Conservation (phyloP, 2,113 vertebrate species). For the Chunga burmeisteri region DNA sequence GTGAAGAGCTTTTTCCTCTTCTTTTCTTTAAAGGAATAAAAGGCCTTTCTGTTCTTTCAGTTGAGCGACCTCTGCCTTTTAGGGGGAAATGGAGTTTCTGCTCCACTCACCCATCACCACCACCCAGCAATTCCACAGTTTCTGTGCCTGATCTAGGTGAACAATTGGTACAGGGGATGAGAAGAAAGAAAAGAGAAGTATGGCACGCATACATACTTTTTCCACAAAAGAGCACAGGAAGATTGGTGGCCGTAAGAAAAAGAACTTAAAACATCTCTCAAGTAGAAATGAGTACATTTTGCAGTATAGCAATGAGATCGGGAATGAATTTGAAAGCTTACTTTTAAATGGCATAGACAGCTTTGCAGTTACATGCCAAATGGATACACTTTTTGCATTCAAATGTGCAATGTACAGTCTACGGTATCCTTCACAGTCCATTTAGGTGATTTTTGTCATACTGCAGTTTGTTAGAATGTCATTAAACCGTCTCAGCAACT, state of each 20-base stretch:
- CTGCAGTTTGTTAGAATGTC: neutral
- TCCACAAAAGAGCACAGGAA: neutral
- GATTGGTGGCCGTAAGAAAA: neutral
- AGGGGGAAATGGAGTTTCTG: conserved; percentile 26
- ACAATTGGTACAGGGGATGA: neutral
- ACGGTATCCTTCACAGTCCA: neutral
- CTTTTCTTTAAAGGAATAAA: conserved; percentile 52
- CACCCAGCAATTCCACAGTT: conserved; percentile 31
- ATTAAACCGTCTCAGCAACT: neutral
- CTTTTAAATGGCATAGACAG: neutral
- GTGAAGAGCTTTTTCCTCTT: conserved; percentile 43
- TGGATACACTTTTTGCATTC: neutral
- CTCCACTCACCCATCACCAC: conserved; percentile 64
- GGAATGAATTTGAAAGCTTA: neutral
- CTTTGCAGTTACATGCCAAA: neutral
- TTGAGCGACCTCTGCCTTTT: conserved; percentile 15
- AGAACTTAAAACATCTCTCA: neutral
- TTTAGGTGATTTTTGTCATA: neutral
- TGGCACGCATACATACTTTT: neutral
- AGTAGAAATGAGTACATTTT: neutral
- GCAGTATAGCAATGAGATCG: neutral
- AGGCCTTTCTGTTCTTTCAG: conserved; percentile 43
- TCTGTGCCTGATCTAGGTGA: conserved; percentile 10
- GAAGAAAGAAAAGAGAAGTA: neutral
- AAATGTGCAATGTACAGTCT: neutral